Conservation (phyloP, 2,888 invertebrate species). For the Branchinecta sandiegonensis region DNA sequence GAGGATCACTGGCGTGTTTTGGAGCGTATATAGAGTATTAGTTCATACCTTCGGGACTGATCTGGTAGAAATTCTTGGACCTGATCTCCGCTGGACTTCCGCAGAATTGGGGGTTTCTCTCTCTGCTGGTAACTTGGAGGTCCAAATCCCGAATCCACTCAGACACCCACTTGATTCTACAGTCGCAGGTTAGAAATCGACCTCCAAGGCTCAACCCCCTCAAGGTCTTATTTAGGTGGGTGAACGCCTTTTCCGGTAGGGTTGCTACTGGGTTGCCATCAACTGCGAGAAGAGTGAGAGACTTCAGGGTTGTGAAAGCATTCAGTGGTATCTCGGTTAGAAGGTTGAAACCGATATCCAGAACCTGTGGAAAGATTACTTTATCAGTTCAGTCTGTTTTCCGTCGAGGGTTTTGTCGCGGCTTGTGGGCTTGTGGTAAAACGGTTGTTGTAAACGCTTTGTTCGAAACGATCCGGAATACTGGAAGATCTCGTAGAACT, state of each 20-base stretch:
- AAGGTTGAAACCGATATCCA: conserved; percentile 83
- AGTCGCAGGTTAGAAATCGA: conserved; percentile 73
- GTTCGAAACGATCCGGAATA: background rate
- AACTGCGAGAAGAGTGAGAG: conserved; percentile 68
- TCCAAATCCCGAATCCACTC: conserved; percentile 78
- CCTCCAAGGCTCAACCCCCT: conserved; percentile 76
- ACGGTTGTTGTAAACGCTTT: no score
- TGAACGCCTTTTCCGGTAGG: conserved; percentile 60
- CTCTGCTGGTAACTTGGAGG: conserved; percentile 78
- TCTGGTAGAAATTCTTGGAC: conserved; percentile 70
- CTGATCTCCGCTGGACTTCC: conserved; percentile 64
- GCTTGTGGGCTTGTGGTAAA: no score
- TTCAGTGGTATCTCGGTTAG: conserved; percentile 61
- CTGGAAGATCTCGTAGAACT: no score
- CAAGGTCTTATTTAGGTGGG: conserved; percentile 62
- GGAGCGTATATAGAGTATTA: no score
- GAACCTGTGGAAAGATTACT: conserved; percentile 40
- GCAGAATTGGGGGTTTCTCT: conserved; percentile 82
- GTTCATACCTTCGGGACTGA: conserved; percentile 52
- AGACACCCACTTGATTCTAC: conserved; percentile 70
- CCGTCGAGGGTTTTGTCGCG: no score
- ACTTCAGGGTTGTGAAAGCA: conserved; percentile 65
- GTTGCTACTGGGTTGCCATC: conserved; percentile 80
- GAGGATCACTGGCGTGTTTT: no score
- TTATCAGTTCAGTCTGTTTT: no score